These are phyloP conservation scores for Netelia inedita DNA, from an alignment of 2,888 invertebrate species.

Conservation along the genomic window DNA sequence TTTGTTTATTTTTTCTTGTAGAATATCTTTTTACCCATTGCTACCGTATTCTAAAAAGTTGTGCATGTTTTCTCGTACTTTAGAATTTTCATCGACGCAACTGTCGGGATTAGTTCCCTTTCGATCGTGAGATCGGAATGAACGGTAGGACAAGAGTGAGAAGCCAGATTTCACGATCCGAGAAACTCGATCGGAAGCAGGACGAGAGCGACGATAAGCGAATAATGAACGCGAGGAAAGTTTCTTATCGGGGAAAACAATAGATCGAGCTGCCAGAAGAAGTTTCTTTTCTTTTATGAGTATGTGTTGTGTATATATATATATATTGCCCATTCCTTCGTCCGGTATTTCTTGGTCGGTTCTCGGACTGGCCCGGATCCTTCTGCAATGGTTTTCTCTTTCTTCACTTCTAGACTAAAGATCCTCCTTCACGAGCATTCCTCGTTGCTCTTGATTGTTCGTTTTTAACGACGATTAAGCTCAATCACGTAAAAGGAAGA, in stretches of 20 bases:
- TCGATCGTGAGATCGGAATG: not conserved
- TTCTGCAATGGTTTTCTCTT: conserved; percentile 33
- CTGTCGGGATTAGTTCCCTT: not conserved
- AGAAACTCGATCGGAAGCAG: conserved; percentile 60
- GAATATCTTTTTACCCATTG: not conserved
- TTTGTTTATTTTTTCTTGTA: too few relatives aligned
- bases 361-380: conserved; percentile 41
- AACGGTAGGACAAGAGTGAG: not conserved
- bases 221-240: conserved; percentile 67
- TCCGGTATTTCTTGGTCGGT: conserved; percentile 32
- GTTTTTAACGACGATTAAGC: conserved; percentile 65
- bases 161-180: conserved; percentile 41
- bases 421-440: conserved; percentile 49
- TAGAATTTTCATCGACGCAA: not conserved
- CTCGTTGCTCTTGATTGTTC: conserved; percentile 63
- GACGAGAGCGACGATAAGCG: conserved; percentile 64
- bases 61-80: not conserved
- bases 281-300: conserved; percentile 46
- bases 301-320: conserved; percentile 11
- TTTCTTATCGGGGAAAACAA: conserved; percentile 66
- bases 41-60: not conserved
- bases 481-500: conserved; percentile 35
- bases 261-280: conserved; percentile 63
- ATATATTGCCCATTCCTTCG: conserved; percentile 31
- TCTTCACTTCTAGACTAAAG: conserved; percentile 9